phyloP scores from a whole-genome alignment of 2,113 vertebrate genomes.

The Zootoca vivipara region DNA sequence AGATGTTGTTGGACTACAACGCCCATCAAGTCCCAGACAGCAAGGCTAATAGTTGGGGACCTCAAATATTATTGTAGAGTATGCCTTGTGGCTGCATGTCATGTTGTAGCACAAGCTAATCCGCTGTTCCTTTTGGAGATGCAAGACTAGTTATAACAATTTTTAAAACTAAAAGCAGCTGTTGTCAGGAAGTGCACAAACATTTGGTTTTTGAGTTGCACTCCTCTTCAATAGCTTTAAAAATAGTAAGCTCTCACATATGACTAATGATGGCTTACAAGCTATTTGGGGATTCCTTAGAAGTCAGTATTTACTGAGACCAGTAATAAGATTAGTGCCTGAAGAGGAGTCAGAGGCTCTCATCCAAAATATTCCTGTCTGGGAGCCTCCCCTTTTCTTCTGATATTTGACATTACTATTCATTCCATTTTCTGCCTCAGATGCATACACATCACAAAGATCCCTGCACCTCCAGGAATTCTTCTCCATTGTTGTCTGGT shows the following conservation, averaged over 20 bases:
- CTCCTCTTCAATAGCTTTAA: conserved; percentile 2
- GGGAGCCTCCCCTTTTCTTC: background rate
- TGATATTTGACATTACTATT: background rate
- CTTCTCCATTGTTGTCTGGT: too few species aligned
- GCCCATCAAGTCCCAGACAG: too few species aligned
- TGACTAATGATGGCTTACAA: conserved; percentile 11
- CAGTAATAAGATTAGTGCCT: background rate
- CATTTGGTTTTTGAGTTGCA: background rate
- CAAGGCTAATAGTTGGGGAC: background rate
- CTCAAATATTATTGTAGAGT: background rate
- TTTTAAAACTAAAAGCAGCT: background rate
- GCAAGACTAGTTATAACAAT: background rate
- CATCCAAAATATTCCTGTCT: background rate
- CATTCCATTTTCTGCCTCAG: background rate
- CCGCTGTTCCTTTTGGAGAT: background rate
- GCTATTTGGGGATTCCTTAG: conserved; percentile 10
- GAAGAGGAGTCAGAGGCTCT: background rate
- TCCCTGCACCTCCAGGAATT: background rate
- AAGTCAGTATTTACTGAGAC: background rate
- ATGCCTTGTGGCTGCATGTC: background rate
- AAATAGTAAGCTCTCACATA: conserved; percentile 1
- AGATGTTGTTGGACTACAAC: too few species aligned
- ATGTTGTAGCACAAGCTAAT: background rate
- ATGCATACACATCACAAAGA: background rate
- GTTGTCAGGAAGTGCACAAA: background rate